Base-by-base conservation (phyloP, 2,113 vertebrate species). In the Globicephala melas region DNA sequence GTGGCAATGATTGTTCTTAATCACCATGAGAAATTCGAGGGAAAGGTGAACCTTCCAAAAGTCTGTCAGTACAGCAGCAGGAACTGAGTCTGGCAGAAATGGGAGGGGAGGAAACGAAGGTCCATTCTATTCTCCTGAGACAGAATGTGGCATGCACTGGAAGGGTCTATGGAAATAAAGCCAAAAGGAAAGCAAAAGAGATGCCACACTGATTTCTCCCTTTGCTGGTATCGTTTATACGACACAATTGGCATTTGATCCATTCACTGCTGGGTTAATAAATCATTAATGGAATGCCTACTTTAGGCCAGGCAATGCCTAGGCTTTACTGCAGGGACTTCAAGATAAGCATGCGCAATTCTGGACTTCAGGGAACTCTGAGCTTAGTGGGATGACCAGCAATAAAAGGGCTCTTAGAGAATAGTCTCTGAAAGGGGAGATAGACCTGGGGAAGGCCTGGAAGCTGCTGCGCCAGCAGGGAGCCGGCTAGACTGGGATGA, bases 361-460 rank as follows among this genome's bases (percentile, higher is more conserved):
- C 26, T 41, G 53, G 41, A 55, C 33, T 65, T 82, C 25, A 44
- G 53, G 15, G n/a, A 44, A 13, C 89, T 87, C 58, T 36, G 68
- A 36, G 21, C 33, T 44, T 6, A 70, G 53, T 7, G 17, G 60
- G 82, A 25, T 50, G 36, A 58, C 6, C 17, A 33, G 55, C 55
- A 23, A 9, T 14, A 12, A 91, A 92, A n/a, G 15, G 21, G 58
- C 3, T 36, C 23, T 20, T 76, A 36, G 25, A 28, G 33, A 53
- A 60, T 2, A 33, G 26, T 67, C 12, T 68, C 18, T 28, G 18
- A 38, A 31, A 13, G 31, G n/a, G 53, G 36, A 38, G 58, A 21
- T 0, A 25, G 41, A 18, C 23, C 20, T 28, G 31, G 47, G 28
- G 23, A 6, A 7, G 28, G 3, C 3, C 23, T 0, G 2, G 58